Percentiles rank a stretch among this genome's conserved stretches.
These are phyloP conservation scores for Ispidina lecontei DNA, from an alignment of 2,797 vertebrate species.

Conservation along the genomic window DNA sequence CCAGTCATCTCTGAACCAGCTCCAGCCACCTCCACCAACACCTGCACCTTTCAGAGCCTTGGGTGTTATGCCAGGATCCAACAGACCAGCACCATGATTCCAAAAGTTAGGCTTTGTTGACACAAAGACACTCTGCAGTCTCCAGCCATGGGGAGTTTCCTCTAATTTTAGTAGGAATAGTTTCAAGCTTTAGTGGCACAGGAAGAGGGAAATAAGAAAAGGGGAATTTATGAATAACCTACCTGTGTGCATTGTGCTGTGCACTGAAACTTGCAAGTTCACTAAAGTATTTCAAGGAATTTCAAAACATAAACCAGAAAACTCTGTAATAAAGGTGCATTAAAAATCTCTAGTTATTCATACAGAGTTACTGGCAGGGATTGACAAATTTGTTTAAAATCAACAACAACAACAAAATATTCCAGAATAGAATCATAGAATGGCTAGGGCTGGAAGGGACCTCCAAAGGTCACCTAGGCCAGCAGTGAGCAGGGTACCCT, in stretches of 20 bases:
- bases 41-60: background rate
- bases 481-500: no score
- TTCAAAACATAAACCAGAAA: background rate
- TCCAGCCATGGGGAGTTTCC: background rate
- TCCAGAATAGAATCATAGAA: background rate
- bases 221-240: background rate
- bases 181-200: background rate
- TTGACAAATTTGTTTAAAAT: background rate
- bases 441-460: no score
- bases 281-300: background rate
- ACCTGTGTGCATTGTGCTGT: background rate
- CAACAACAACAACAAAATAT: background rate
- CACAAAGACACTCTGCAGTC: fast-evolving
- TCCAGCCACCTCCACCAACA: background rate
- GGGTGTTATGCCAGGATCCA: background rate
- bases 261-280: background rate
- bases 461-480: no score
- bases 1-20: background rate
- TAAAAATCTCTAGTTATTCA: background rate
- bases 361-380: fast-evolving
- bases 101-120: background rate
- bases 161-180: background rate
- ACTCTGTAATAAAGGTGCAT: background rate
- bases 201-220: background rate
- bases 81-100: background rate